Conservation (phyloP, 2,113 vertebrate species). For the Ptychochromis oligacanthus region DNA sequence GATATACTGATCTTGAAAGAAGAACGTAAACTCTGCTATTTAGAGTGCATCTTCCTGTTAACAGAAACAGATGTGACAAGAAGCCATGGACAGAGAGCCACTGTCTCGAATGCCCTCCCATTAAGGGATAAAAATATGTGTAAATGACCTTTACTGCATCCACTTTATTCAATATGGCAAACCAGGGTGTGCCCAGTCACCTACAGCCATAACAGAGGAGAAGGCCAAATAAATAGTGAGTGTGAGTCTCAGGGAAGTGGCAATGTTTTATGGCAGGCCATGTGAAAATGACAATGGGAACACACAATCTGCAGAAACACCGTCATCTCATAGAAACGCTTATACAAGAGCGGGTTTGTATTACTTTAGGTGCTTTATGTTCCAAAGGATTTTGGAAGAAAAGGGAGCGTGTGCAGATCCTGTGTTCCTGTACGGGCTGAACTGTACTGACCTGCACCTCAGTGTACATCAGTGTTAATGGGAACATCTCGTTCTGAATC, state of each 20-base stretch:
- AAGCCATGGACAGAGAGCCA: neutral
- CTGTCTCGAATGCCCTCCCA: neutral
- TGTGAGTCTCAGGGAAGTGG: conserved; percentile 9
- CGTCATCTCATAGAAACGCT: neutral
- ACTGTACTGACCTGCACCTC: neutral
- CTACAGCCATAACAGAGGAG: neutral
- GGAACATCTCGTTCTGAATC: conserved; percentile 51
- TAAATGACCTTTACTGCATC: neutral
- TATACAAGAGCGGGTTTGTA: neutral
- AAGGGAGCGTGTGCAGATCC: neutral
- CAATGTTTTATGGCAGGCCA: neutral
- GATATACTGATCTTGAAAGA: conserved; percentile 18
- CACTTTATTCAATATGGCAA: neutral
- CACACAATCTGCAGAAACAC: neutral
- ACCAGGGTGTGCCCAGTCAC: neutral
- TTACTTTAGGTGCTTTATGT: neutral
- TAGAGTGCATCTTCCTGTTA: neutral
- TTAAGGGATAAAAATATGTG: neutral
- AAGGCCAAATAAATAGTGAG: neutral
- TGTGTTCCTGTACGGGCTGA: neutral
- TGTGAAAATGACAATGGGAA: neutral
- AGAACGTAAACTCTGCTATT: conserved; percentile 19
- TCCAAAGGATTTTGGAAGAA: neutral
- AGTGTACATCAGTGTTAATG: neutral
- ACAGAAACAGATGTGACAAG: conserved; percentile 6